Evolutionary conservation across 23 tunicate genomes (phyloP), one percentile per base, ranked within the genome.

Genomic region (Halocynthia aurantium): DNA sequence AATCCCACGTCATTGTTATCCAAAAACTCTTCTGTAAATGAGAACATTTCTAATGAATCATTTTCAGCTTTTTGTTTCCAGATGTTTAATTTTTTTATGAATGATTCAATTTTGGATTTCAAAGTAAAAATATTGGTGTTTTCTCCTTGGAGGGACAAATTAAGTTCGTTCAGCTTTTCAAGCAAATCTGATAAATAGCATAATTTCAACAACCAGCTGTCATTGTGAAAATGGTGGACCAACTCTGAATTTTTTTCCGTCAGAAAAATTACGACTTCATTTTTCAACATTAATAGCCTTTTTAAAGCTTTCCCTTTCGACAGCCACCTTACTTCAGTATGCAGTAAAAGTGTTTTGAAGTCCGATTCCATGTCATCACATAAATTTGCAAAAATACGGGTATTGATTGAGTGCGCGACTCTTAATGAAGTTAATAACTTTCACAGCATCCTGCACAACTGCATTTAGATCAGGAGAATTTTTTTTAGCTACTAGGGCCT

Each of bases 141-240:
- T 56, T 81, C 78, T 81, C 84, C 78, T 81, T 81, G 84, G 58
- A 81, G 68, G 78, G 53, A 81, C 84, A 71, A 71, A 71, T 81
- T 81, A 58, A 81, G 85, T 72, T 81, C 40, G 57, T 72, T 81
- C 57, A 81, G 78, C 44, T 81, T 81, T 81, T 81, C 70, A 72
- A 71, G 79, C 78, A 81, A 60, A 81, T 81, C 85, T 81, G 85
- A 81, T 50, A 81, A 81, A 81, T 72, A 72, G 57, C 78, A 81
- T 72, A 72, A 81, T 72, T 81, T 81, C 78, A 72, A 72, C 70
- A 81, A 50, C 85, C 79, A 81, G 71, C 51, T 61, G 6, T 72
- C 71, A 51, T 81, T 72, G 85, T 60, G 79, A 81, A 81, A 13
- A 81, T 81, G 79, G 71, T 54, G 58, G 57, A 81, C 70, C 85